Evolutionary conservation across 2,888 invertebrate genomes (phyloP), one percentile per base, ranked within the genome.

Genomic region (Trissoscelio sp.): DNA sequence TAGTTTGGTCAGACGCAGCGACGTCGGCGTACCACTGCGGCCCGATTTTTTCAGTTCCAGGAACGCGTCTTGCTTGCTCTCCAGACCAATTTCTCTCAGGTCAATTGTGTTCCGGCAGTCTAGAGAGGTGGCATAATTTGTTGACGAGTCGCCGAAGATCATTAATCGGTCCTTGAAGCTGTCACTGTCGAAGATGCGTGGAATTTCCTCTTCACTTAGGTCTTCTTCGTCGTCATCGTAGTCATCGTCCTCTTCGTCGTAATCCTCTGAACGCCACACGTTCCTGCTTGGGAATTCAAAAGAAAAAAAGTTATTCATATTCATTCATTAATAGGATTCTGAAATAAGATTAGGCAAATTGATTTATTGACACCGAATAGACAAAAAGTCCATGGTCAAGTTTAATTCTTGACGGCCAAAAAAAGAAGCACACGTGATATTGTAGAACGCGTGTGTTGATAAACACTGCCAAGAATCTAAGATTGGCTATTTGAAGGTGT

Each of bases 21-120:
- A 86, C 81, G 85, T 84, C 83, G 89, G 87, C 48, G 83, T 83
- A 28, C 80, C 64, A 28, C 86, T 83, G 58, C 87, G 88, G 84
- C 88, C 88, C 44, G 88, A 87, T 80, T 86, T 87, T 84, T 86
- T 87, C 55, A 90, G 84, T 69, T 88, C 88, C 83, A 88, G 87
- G 67, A 91, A 83, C 28, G 88, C 85, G 72, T 88, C 89, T 31
- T 87, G 85, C 73, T 86, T 85, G 58, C 86, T 86, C 73, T 90
- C 88, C 67, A 91, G 84, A 62, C 91, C 91, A 83, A 91, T 91
- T 72, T 91, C 91, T 0, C 91, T 88, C 12, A 91, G 83, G 80
- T 91, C 91, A 22, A 89, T 89, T 55, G 90, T 89, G 83, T 90
- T 91, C 9, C 90, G 87, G 79, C 88, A 90, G 72, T 91, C 91